These are phyloP conservation scores for Rhabdomys pumilio DNA, from an alignment of 2,797 vertebrate genomes.

Conservation along the genomic window DNA sequence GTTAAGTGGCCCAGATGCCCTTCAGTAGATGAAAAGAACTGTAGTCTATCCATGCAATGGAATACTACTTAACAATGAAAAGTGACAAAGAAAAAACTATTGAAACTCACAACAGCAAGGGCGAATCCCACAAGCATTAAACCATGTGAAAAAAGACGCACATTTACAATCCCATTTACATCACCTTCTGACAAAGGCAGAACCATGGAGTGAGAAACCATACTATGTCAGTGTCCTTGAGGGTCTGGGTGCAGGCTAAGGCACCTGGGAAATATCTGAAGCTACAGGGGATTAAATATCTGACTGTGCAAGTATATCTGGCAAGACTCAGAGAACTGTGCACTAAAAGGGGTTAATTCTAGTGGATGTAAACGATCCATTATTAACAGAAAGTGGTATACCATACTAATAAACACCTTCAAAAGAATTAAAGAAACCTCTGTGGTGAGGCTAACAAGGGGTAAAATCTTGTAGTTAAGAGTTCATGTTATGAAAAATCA, in stretches of 20 bases:
- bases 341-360: background rate
- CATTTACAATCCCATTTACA: background rate
- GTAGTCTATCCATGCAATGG: background rate
- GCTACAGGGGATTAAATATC: background rate
- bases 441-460: slow-evolving; percentile 26
- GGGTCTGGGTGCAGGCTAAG: background rate
- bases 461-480: slow-evolving; percentile 59
- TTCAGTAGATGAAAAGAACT: background rate
- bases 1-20: background rate
- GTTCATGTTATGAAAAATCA: slow-evolving; percentile 46
- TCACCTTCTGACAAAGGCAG: background rate
- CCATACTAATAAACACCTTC: slow-evolving; percentile 48
- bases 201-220: background rate
- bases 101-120: background rate
- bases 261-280: background rate
- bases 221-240: background rate
- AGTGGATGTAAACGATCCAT: background rate
- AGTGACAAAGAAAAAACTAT: background rate
- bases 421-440: slow-evolving; percentile 43
- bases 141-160: background rate
- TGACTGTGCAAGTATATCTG: background rate
- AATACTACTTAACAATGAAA: background rate
- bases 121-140: background rate
- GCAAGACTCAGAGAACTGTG: background rate
- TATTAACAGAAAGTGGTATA: background rate